Conservation (phyloP, 2,797 vertebrate species). For the Hirundo rustica region DNA sequence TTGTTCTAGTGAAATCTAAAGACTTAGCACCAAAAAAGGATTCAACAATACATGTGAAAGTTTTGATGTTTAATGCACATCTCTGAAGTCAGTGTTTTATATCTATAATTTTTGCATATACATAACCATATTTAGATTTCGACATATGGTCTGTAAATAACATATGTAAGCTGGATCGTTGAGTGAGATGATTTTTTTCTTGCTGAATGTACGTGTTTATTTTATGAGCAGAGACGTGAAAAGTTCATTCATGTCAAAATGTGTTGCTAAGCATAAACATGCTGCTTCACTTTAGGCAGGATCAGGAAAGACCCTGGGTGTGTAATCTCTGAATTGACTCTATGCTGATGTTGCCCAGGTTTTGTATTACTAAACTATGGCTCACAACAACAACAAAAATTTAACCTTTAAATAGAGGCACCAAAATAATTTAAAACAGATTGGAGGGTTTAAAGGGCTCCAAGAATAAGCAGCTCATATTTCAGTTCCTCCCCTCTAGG, state of each 20-base stretch:
- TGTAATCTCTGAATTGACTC: constrained; percentile 70
- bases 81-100: constrained; percentile 10
- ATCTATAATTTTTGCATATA: constrained; percentile 37
- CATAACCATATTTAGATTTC: constrained; percentile 41
- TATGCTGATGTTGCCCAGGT: constrained; percentile 61
- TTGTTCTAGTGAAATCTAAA: neutral
- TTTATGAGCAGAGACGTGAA: constrained; percentile 72
- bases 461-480: constrained; percentile 64
- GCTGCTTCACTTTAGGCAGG: constrained; percentile 66
- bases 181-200: constrained; percentile 58
- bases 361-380: constrained; percentile 55
- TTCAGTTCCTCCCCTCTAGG: constrained; percentile 67
- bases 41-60: neutral
- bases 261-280: constrained; percentile 72
- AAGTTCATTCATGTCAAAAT: constrained; percentile 72
- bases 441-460: constrained; percentile 72
- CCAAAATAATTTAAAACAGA: constrained; percentile 76
- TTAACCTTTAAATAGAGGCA: constrained; percentile 74
- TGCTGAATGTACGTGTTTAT: constrained; percentile 63
- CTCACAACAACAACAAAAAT: constrained; percentile 70
- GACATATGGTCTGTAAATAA: constrained; percentile 60
- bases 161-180: constrained; percentile 20
- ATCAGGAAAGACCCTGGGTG: constrained; percentile 67
- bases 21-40: neutral
- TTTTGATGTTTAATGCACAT: neutral